Evolutionary conservation across 2,888 invertebrate genomes (phyloP), one percentile per base, ranked within the genome.

Genomic region (Petrolisthes manimaculis): DNA sequence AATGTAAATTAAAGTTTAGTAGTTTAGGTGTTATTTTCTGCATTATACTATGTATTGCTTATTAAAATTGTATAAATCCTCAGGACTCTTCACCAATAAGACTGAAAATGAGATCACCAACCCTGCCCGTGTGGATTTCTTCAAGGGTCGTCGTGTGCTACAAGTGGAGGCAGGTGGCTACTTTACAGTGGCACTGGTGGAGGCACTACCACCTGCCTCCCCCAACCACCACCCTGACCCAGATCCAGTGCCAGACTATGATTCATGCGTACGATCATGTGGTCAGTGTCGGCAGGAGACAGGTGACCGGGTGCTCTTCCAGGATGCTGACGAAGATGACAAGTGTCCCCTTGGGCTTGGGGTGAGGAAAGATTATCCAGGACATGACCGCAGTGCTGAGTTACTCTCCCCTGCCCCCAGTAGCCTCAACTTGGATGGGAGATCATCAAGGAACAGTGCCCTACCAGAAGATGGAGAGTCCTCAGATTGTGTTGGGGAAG

Each of bases 171-270:
- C 97, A 87, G 97, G 97, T 6, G 94, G 94, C 89, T 95, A 96
- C 92, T 97, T 95, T 94, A 97, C 95, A 92, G 95, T 96, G 92
- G 95, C 95, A 82, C 94, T 96, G 92, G 95, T 95, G n/a, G 94
- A 95, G 95, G 88, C 88, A 24, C 61, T 90, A n/a, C 89, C 89
- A 9, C 87, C 89, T 21, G 87, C 81, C 4, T 85, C 71, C 18
- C 78, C 78, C n/a, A 88, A 86, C n/a, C 56, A 53, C 21, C 21
- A 82, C 12, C 53, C 71, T 3, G 86, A 78, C 5, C 55, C 78
- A 53, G 90, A 90, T 78, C 56, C 55, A 21, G 71, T 86, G 18
- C 80, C 88, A 54, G 86, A 88, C 71, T 86, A 85, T 21, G 88
- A 86, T 69, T 90, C 90, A 4, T 88, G 78, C 18, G 88, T 88